phyloP scores from a whole-genome alignment of 2,888 invertebrate species.

The Flexamia atlantica region DNA sequence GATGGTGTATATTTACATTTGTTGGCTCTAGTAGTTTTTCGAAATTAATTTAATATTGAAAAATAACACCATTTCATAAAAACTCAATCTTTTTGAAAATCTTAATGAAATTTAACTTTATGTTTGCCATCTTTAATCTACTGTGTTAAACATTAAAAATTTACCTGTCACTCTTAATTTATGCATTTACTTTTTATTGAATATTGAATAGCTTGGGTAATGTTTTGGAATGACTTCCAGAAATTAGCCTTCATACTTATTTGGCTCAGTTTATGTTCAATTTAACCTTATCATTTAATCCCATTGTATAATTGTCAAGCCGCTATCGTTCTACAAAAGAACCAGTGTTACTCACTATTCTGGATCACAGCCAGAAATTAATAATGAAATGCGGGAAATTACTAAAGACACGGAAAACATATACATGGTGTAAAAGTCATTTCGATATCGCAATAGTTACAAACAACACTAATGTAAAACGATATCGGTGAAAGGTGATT shows the following conservation, averaged over 20 bases:
- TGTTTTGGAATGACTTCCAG: background rate
- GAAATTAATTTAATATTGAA: too few relatives aligned
- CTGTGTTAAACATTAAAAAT: too few relatives aligned
- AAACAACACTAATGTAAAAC: background rate
- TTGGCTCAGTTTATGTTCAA: background rate
- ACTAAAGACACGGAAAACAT: slow-evolving; percentile 9
- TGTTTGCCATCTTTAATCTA: too few relatives aligned
- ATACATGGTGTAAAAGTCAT: background rate
- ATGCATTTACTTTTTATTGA: too few relatives aligned
- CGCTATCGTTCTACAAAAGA: slow-evolving; percentile 17
- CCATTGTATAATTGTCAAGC: background rate
- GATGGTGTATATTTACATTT: too few relatives aligned
- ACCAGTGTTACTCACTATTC: slow-evolving; percentile 1
- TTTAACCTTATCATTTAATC: background rate
- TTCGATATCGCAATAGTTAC: background rate
- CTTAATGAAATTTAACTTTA: too few relatives aligned
- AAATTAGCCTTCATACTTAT: background rate
- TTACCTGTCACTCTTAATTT: too few relatives aligned
- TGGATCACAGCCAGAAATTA: background rate
- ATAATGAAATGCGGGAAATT: slow-evolving; percentile 10
- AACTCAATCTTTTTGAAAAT: too few relatives aligned
- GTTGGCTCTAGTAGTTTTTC: too few relatives aligned
- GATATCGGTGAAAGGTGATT: background rate
- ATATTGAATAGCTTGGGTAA: too few relatives aligned
- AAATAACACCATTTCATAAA: too few relatives aligned